A percentile compares a stretch with the other conserved stretches of the same genome.
Evolutionary conservation across 1,140 invertebrate species (phyloP).

Genomic region (Bombus pascuorum): DNA sequence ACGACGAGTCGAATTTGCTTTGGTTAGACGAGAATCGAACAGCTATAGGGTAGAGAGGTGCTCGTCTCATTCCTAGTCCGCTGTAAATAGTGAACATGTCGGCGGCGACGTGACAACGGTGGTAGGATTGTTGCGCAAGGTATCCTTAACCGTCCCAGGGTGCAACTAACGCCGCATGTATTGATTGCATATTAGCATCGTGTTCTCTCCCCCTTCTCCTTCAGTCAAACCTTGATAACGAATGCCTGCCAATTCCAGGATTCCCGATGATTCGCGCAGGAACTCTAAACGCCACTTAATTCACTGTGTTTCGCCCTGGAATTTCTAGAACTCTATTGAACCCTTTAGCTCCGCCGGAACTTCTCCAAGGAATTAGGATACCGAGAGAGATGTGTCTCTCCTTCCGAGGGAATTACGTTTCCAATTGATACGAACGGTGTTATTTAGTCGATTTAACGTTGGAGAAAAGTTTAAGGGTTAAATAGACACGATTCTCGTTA

Average conservation of each 20-base stretch:
- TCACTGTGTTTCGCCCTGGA: slow-evolving; percentile 22
- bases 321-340: slow-evolving; percentile 32
- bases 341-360: slow-evolving; percentile 4
- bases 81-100: slow-evolving; percentile 35
- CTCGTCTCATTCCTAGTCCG: not conserved
- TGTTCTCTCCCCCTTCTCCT: slow-evolving; percentile 14
- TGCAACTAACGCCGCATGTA: slow-evolving; percentile 80
- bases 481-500: not conserved
- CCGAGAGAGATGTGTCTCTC: not conserved
- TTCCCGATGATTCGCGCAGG: slow-evolving; percentile 23
- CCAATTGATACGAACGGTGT: too few relatives aligned
- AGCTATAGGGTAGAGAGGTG: not conserved
- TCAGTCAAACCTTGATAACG: slow-evolving; percentile 19
- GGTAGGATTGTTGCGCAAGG: slow-evolving; percentile 40
- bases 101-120: slow-evolving; percentile 7
- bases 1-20: slow-evolving; percentile 8
- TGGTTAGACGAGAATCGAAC: not conserved
- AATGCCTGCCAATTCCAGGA: slow-evolving; percentile 56
- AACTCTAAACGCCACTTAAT: slow-evolving; percentile 30
- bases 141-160: slow-evolving; percentile 70
- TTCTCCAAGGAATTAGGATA: not conserved
- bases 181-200: slow-evolving; percentile 71
- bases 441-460: not conserved
- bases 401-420: not conserved
- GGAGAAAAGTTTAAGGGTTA: not conserved